Conservation (phyloP, 30 jellyfish, hydroid and myxozoan genomes). For the Pelagia noctiluca region DNA sequence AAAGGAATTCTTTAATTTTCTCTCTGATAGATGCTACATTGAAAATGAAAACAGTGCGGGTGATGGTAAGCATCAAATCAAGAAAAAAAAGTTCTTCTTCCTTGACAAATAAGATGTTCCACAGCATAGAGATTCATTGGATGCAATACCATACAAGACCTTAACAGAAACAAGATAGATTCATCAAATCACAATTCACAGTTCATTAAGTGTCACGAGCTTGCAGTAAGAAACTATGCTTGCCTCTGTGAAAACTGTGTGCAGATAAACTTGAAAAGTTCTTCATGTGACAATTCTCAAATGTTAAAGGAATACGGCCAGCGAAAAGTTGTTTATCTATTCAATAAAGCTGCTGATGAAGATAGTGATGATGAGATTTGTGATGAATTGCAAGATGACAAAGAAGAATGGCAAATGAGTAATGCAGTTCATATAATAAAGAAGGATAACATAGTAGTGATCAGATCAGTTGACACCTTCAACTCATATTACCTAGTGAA, state of each 20-base stretch:
- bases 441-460: background rate
- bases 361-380: conserved; percentile 44
- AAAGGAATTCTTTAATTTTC: no score
- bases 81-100: conserved; percentile 52
- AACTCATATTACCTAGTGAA: no score
- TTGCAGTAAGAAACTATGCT: conserved; percentile 45
- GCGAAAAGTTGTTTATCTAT: conserved; percentile 36
- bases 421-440: background rate
- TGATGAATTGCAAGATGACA: conserved; percentile 16
- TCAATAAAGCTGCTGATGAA: conserved; percentile 22
- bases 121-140: no score
- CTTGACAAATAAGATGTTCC: no score
- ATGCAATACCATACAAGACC: no score
- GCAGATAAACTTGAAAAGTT: conserved; percentile 41
- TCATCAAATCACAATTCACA: conserved; percentile 4
- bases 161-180: background rate
- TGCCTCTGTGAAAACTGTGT: conserved; percentile 50
- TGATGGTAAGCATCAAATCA: no score
- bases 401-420: conserved; percentile 41
- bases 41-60: no score
- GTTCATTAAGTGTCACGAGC: conserved; percentile 42
- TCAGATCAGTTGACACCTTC: no score
- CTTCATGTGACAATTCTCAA: conserved; percentile 44
- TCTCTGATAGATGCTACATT: no score
- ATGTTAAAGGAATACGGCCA: conserved; percentile 37